Conservation (phyloP, 2,888 invertebrate species). For the Caenorhabditis sp. region DNA sequence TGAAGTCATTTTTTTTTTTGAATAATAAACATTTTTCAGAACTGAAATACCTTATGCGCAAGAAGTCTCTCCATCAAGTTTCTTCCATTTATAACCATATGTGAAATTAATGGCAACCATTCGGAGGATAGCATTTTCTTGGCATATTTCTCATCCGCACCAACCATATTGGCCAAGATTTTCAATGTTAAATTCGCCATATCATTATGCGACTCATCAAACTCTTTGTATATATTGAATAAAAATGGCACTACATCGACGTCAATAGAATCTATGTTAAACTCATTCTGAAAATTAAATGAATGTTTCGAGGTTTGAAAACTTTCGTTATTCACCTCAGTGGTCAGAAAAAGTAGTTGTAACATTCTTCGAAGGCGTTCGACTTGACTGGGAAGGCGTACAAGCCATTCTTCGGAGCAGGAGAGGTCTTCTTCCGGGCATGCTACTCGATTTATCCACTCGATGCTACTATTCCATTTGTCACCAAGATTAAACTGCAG, state of each 20-base stretch:
- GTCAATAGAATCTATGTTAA: conserved; percentile 26
- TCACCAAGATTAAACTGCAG: conserved; percentile 57
- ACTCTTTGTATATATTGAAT: conserved; percentile 42
- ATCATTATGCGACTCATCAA: conserved; percentile 28
- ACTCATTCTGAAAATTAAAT: conserved; percentile 31
- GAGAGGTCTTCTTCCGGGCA: conserved; percentile 59
- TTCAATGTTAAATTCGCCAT: conserved; percentile 49
- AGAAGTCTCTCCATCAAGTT: conserved; percentile 54
- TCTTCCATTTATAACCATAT: conserved; percentile 50
- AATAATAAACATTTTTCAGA: too few relatives aligned
- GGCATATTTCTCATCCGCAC: conserved; percentile 50
- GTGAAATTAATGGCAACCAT: conserved; percentile 58
- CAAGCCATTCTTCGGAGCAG: conserved; percentile 55
- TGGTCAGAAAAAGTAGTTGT: conserved; percentile 52
- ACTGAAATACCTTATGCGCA: conserved; percentile 54
- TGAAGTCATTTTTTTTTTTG: too few relatives aligned
- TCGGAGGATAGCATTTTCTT: conserved; percentile 50
- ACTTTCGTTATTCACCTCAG: conserved; percentile 42
- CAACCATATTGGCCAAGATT: conserved; percentile 62
- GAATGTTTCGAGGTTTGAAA: background rate
- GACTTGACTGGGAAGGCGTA: conserved; percentile 50
- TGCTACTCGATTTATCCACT: conserved; percentile 59
- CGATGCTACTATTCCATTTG: conserved; percentile 58
- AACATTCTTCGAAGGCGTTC: conserved; percentile 55
- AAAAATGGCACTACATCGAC: conserved; percentile 44